These are phyloP conservation scores for Melikaiella ostensackeni DNA, from an alignment of 2,888 invertebrate genomes.

Conservation along the genomic window DNA sequence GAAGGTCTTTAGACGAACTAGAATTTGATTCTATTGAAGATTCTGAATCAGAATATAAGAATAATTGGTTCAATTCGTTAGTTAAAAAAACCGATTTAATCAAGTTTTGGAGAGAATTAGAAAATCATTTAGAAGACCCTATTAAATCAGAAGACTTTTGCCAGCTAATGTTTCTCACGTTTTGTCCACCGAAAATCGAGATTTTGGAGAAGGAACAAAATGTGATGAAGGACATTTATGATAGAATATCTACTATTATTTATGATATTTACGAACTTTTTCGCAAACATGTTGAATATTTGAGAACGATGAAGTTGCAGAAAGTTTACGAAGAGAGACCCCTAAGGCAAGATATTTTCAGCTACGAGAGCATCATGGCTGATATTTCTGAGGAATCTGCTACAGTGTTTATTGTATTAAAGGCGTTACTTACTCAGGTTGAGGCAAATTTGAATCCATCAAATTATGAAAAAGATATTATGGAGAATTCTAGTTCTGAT, in stretches of 20 bases:
- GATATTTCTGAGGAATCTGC: conserved; percentile 60
- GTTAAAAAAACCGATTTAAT: conserved; percentile 14
- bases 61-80: not conserved
- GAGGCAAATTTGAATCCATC: conserved; percentile 50
- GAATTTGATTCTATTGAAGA: not conserved
- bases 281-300: conserved; percentile 78
- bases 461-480: not conserved
- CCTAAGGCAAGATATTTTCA: conserved; percentile 30
- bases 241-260: conserved; percentile 78
- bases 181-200: conserved; percentile 54
- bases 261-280: conserved; percentile 80
- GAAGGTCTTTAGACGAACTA: conserved; percentile 51
- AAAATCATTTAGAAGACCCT: conserved; percentile 53
- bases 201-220: conserved; percentile 41
- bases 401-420: conserved; percentile 61
- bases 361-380: conserved; percentile 59
- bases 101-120: conserved; percentile 63
- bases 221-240: conserved; percentile 76
- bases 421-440: conserved; percentile 66
- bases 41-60: not conserved
- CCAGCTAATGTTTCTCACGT: conserved; percentile 55
- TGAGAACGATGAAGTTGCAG: conserved; percentile 76
- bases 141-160: conserved; percentile 65
- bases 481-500: not conserved
- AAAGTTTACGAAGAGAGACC: conserved; percentile 49